Conservation (phyloP, 2,797 vertebrate genomes). For the Mormyrus proboscirostris region DNA sequence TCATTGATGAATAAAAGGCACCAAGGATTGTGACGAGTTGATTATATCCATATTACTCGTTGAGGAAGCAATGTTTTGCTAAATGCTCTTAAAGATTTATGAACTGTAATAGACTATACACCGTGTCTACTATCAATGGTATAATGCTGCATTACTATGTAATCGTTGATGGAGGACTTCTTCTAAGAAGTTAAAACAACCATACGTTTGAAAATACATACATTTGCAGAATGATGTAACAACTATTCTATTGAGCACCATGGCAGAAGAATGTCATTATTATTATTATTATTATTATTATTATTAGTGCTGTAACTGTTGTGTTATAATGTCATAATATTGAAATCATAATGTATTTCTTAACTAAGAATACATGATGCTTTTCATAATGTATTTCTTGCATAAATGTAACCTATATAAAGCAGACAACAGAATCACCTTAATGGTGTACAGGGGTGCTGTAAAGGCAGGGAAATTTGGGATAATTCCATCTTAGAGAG, state of each 20-base stretch:
- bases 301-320: background rate
- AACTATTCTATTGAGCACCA: background rate
- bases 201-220: background rate
- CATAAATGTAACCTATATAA: background rate
- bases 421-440: background rate
- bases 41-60: background rate
- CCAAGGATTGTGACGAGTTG: background rate
- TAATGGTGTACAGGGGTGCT: background rate
- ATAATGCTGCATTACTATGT: background rate
- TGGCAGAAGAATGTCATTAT: background rate
- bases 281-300: background rate
- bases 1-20: background rate
- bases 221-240: background rate
- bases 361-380: background rate
- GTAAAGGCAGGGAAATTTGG: background rate
- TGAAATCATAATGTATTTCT: background rate
- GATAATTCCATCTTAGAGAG: background rate
- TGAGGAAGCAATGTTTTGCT: background rate
- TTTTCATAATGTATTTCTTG: background rate
- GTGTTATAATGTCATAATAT: background rate
- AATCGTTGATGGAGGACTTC: background rate
- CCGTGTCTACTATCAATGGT: background rate
- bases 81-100: background rate
- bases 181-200: background rate
- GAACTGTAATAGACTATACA: background rate